phyloP scores from a whole-genome alignment of 2,113 vertebrate species.

The Ondatra zibethicus region DNA sequence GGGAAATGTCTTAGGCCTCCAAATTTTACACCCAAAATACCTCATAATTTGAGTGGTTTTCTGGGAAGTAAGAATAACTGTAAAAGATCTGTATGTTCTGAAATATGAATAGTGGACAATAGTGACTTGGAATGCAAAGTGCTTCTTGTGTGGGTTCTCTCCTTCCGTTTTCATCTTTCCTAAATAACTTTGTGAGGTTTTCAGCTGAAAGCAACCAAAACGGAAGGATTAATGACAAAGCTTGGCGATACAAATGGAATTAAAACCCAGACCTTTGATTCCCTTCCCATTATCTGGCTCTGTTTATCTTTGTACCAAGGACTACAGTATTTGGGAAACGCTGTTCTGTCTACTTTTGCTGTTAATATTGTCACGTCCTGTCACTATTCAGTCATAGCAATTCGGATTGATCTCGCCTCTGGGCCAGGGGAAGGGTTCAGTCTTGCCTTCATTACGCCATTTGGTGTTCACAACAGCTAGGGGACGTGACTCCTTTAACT shows the following conservation, averaged over 20 bases:
- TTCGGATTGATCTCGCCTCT: background rate
- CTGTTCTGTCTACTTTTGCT: background rate
- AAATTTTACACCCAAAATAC: background rate
- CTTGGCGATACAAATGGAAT: background rate
- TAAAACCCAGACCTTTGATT: background rate
- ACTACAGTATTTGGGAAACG: background rate
- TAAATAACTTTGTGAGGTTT: background rate
- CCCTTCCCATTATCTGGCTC: background rate
- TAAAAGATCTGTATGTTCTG: background rate
- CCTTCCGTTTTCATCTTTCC: background rate
- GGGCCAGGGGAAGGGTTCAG: background rate
- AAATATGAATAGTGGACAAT: background rate
- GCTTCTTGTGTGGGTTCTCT: conserved; percentile 14
- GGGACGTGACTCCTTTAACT: background rate
- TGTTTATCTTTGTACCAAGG: background rate
- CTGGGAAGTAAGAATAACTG: background rate
- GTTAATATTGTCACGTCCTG: background rate
- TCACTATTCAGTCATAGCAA: background rate
- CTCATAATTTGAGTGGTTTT: conserved; percentile 22
- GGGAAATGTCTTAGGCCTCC: background rate
- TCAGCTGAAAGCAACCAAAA: conserved; percentile 4
- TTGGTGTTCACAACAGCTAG: too few species aligned
- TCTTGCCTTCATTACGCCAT: background rate
- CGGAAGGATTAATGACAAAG: background rate
- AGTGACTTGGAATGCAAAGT: background rate